Base-by-base conservation (phyloP, 2,113 vertebrate genomes). In the Neodon shergylaensis region DNA sequence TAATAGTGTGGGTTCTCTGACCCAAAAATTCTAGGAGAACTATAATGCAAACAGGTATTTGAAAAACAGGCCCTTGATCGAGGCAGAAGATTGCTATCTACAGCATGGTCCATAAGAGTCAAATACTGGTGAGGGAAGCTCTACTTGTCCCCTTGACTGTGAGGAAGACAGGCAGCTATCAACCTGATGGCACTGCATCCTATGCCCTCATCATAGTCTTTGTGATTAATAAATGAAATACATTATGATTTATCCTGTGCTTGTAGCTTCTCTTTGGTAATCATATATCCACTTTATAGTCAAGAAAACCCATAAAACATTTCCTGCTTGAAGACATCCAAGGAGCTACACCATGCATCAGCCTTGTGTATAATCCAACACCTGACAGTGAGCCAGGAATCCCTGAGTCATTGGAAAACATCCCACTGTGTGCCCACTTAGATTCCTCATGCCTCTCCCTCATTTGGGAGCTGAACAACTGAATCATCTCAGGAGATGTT, bases 71-170 rank as follows among this genome's bases (percentile, higher is more conserved):
- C 4, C 54, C 28, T 16, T 61, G 49, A 24, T 3, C 24, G 4
- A 88, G 74, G 24, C 26, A 26, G 76, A 63, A 63, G 39, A 19
- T 21, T 66, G 8, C 47, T 74, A 26, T 24, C 68, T 49, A 13
- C 26, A 36, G 9, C 0, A 0, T 17, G 5, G 1, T 36, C 42
- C 24, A 7, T 4, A 5, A 24, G 28, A 13, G 19, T 39, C 12
- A 42, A 42, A 65, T n/a, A 11, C 65, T 10, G 5, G 31, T 1
- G 22, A 61, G 26, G 58, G 0, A 17, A 72, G 31, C 3, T 13
- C 47, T 19, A 10, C 13, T n/a, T 2, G 5, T n/a, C 19, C 39
- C 17, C 28, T 21, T 19, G 47, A 54, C 19, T 12, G 6, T 31
- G 24, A 4, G 42, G 26, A 12, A 22, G 7, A 3, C 52, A 31